Evolutionary conservation across 2,113 vertebrate genomes (phyloP).

Genomic region (Lichenostomus cassidix): DNA sequence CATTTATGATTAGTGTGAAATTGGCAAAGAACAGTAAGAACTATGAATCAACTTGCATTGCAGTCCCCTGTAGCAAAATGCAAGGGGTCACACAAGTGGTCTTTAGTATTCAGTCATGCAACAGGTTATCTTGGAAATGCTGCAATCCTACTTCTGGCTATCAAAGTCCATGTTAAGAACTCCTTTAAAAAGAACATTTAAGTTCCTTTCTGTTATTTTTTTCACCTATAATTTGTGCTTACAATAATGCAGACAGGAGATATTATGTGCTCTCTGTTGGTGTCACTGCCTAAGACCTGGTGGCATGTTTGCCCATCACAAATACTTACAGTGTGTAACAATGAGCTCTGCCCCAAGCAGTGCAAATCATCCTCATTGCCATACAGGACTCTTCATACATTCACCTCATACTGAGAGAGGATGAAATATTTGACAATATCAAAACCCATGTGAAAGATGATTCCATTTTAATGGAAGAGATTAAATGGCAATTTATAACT

Average conservation of each 20-base stretch:
- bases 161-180: not conserved
- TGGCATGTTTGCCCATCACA: not conserved
- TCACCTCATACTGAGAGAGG: not conserved
- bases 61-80: not conserved
- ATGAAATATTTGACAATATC: not conserved
- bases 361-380: not conserved
- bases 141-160: not conserved
- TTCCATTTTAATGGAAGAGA: not conserved
- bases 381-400: not conserved
- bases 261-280: not conserved
- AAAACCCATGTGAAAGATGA: not conserved
- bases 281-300: not conserved
- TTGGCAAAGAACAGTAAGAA: not conserved
- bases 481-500: not conserved
- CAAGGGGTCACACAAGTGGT: not conserved
- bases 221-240: not conserved
- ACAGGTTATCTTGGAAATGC: not conserved
- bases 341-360: not conserved
- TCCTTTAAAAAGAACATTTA: not conserved
- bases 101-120: not conserved
- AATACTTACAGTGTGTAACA: not conserved
- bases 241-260: not conserved
- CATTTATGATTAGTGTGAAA: not conserved
- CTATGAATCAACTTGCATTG: not conserved
- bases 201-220: not conserved